Conservation (phyloP, 2,888 invertebrate species). For the Matsumyia berberina region DNA sequence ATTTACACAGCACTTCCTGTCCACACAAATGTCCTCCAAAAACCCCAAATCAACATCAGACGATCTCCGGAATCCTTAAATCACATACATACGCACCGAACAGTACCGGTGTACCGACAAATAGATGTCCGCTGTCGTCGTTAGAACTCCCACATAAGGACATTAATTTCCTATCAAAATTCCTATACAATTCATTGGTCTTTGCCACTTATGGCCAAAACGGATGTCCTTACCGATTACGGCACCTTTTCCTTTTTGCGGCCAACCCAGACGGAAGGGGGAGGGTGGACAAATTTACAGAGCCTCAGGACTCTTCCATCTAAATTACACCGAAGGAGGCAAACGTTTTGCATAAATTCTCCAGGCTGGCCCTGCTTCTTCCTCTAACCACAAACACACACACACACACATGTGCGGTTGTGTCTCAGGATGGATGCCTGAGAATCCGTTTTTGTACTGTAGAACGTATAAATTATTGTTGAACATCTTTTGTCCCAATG, state of each 20-base stretch:
- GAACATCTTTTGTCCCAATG: constrained; percentile 57
- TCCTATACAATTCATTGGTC: constrained; percentile 68
- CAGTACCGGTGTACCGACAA: constrained; percentile 35
- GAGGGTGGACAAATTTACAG: constrained; percentile 30
- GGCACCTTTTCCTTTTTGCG: constrained; percentile 62
- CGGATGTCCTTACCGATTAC: constrained; percentile 65
- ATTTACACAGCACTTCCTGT: neutral
- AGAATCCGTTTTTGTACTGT: constrained; percentile 51
- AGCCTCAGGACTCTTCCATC: constrained; percentile 48
- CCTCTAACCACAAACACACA: constrained; percentile 40
- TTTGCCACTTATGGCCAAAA: constrained; percentile 66
- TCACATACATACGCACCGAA: constrained; percentile 17
- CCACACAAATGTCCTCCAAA: neutral
- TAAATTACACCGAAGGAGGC: constrained; percentile 55
- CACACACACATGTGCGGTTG: constrained; percentile 12
- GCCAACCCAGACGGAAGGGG: constrained; percentile 18
- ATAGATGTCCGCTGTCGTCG: constrained; percentile 20
- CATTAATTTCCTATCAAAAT: constrained; percentile 70
- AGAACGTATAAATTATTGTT: constrained; percentile 68
- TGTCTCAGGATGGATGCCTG: constrained; percentile 49
- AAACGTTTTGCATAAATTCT: constrained; percentile 54
- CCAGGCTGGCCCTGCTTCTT: constrained; percentile 38
- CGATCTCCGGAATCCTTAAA: constrained; percentile 18
- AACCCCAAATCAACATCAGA: constrained; percentile 2
- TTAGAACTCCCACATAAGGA: constrained; percentile 26